Evolutionary conservation across 2,113 vertebrate genomes (phyloP).

Genomic region (Mesocricetus auratus): DNA sequence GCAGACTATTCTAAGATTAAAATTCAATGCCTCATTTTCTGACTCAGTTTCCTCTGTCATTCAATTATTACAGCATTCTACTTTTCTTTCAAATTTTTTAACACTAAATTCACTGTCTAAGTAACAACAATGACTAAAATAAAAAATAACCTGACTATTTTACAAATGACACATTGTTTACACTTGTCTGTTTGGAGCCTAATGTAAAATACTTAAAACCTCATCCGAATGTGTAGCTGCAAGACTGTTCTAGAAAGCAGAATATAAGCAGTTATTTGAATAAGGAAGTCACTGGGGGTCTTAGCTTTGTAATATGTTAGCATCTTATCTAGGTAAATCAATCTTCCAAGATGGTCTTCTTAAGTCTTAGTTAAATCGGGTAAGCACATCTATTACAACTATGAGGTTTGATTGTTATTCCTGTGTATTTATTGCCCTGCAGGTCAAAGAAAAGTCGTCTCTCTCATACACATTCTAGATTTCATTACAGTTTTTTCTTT

Average conservation of each 20-base stretch:
- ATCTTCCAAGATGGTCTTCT: neutral
- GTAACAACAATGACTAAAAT: neutral
- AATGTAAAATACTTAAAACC: neutral
- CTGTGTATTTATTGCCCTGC: neutral
- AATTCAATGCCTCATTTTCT: neutral
- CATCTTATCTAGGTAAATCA: neutral
- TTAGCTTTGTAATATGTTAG: neutral
- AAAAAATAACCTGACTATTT: neutral
- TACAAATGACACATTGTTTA: neutral
- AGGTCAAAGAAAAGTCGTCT: conserved; percentile 38
- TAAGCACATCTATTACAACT: neutral
- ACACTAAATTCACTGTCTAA: neutral
- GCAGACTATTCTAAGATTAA: neutral
- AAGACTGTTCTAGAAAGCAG: neutral
- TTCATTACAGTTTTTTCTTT: conserved; percentile 16
- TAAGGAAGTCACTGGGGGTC: neutral
- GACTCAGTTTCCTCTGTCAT: neutral
- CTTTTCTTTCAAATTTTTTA: neutral
- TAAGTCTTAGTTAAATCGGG: neutral
- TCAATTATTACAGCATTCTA: neutral
- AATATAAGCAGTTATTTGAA: neutral
- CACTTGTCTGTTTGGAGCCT: neutral
- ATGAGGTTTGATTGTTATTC: neutral
- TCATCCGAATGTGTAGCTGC: neutral
- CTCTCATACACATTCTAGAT: neutral